A percentile compares a stretch with the other conserved stretches of the same genome.
phyloP scores from a whole-genome alignment of 2,113 vertebrate genomes.

The Catharus bicknelli region DNA sequence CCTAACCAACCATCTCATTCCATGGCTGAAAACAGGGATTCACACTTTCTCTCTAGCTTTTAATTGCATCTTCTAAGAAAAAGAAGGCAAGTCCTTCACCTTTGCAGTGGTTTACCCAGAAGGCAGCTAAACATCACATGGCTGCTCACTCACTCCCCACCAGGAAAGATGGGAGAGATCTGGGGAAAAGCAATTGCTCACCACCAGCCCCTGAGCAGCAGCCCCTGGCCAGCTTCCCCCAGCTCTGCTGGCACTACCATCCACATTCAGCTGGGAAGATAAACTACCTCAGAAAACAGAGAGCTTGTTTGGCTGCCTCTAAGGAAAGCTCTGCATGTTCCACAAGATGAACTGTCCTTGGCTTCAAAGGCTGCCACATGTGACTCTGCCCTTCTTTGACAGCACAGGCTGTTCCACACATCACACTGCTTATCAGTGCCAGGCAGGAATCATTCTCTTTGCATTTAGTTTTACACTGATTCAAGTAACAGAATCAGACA shows the following conservation, averaged over 20 bases:
- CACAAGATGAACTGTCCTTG: not conserved
- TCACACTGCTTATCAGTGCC: not conserved
- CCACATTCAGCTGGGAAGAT: not conserved
- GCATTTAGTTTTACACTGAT: not conserved
- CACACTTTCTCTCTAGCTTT: not conserved
- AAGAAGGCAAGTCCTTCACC: not conserved
- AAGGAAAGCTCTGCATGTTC: not conserved
- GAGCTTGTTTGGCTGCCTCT: not conserved
- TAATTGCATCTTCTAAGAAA: not conserved
- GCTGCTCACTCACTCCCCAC: fast-evolving
- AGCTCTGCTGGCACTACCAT: not conserved
- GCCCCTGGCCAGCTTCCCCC: not conserved
- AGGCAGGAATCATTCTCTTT: not conserved
- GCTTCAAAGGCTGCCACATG: not conserved
- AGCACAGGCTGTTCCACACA: not conserved
- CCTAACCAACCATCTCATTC: not conserved
- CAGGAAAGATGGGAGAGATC: fast-evolving
- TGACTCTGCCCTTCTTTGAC: not conserved
- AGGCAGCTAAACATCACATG: not conserved
- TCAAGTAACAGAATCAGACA: not conserved
- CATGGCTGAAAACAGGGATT: not conserved
- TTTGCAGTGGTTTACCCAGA: not conserved
- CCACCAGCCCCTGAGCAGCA: not conserved
- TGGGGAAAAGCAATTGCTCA: fast-evolving
- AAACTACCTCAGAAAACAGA: not conserved